Conservation (phyloP, 1,140 invertebrate species). For the Dendroctonus ponderosae region DNA sequence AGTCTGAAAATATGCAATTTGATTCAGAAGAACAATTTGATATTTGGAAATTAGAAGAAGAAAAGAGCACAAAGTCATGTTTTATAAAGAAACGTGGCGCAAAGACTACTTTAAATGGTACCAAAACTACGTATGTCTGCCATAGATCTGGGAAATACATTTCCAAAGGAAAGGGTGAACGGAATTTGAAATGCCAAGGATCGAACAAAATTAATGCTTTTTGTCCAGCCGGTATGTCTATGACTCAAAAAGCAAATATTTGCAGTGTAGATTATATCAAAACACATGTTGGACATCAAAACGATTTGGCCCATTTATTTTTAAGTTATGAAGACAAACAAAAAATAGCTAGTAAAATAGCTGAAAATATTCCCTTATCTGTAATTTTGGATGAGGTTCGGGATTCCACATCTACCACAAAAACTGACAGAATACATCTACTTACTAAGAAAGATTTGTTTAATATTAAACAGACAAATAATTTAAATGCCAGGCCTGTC, state of each 20-base stretch:
- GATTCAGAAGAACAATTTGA: background rate
- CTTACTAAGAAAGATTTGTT: conserved; percentile 26
- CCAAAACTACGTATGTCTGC: conserved; percentile 19
- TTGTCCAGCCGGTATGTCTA: conserved; percentile 26
- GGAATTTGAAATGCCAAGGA: conserved; percentile 28
- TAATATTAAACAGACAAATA: background rate
- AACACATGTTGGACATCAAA: conserved; percentile 34
- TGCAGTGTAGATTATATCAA: conserved; percentile 15
- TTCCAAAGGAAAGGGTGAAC: conserved; percentile 4
- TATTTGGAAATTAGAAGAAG: conserved; percentile 6
- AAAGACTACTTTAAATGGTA: background rate
- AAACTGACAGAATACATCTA: conserved; percentile 27
- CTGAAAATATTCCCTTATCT: conserved; percentile 31
- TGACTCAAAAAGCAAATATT: conserved; percentile 4
- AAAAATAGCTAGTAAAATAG: conserved; percentile 31
- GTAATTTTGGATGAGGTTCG: conserved; percentile 32
- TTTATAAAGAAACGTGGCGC: conserved; percentile 2
- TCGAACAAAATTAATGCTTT: conserved; percentile 28
- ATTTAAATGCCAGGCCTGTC: background rate
- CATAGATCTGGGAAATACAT: conserved; percentile 28
- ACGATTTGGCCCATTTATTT: conserved; percentile 30
- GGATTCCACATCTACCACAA: conserved; percentile 3
- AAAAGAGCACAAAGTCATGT: conserved; percentile 5
- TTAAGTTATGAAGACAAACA: conserved; percentile 20
- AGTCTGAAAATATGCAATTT: background rate